phyloP scores from a whole-genome alignment of 2,797 vertebrate species.

The Phalloptychus januarius region DNA sequence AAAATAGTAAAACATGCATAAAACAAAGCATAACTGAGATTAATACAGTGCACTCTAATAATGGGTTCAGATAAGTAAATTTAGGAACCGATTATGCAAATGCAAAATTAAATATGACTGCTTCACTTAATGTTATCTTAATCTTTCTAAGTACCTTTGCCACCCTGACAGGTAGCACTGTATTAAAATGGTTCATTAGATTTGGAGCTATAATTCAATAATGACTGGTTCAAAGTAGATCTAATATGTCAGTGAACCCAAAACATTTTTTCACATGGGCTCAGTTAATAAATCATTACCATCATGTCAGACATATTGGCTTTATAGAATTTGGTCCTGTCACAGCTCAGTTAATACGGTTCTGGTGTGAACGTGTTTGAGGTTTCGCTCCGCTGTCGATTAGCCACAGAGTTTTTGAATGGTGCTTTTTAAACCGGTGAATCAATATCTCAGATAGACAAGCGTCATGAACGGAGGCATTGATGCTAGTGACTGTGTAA shows the following conservation, averaged over 20 bases:
- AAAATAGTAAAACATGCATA: constrained; percentile 11
- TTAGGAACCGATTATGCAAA: constrained; percentile 22
- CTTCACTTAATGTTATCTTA: constrained; percentile 49
- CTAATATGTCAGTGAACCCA: constrained; percentile 16
- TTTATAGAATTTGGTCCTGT: constrained; percentile 10
- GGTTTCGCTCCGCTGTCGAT: constrained; percentile 5
- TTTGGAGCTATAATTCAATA: constrained; percentile 24
- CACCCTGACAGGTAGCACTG: constrained; percentile 22
- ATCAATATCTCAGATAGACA: constrained; percentile 39
- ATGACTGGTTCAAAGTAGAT: constrained; percentile 17
- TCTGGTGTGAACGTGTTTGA: constrained; percentile 17
- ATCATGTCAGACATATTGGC: background rate
- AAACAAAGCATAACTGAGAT: constrained; percentile 12
- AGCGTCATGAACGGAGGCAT: constrained; percentile 39
- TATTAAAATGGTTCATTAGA: constrained; percentile 38
- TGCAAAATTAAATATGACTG: constrained; percentile 26
- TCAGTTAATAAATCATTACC: background rate
- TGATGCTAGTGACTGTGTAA: constrained; percentile 34
- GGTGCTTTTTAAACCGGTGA: constrained; percentile 29
- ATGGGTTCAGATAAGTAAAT: constrained; percentile 34
- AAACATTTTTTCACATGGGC: constrained; percentile 11
- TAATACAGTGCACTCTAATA: constrained; percentile 20
- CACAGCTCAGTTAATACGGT: constrained; percentile 4
- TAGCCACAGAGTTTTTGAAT: constrained; percentile 25
- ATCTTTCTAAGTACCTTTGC: constrained; percentile 39